phyloP scores from a whole-genome alignment of 2,113 vertebrate genomes.

The Pollachius pollachius region DNA sequence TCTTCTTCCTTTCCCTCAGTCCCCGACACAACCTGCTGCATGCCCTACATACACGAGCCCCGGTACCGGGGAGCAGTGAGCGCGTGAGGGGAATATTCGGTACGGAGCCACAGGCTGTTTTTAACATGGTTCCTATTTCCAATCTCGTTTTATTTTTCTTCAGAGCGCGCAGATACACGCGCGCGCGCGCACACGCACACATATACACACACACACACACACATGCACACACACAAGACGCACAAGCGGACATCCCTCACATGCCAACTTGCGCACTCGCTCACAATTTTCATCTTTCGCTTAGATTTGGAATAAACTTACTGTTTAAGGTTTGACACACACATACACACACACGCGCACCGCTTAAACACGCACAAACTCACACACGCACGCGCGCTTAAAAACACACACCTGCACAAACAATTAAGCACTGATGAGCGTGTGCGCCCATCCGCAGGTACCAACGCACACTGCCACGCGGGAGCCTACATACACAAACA shows the following conservation, averaged over 20 bases:
- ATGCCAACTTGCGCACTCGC: too few species aligned
- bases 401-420: background rate
- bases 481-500: background rate
- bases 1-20: slow-evolving; percentile 39
- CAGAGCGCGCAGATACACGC: background rate
- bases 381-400: background rate
- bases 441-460: background rate
- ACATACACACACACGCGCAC: background rate
- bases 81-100: slow-evolving; percentile 69
- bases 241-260: too few species aligned
- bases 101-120: slow-evolving; percentile 65
- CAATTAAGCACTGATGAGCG: background rate
- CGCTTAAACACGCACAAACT: slow-evolving; percentile 5
- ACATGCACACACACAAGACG: background rate
- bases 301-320: background rate
- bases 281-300: background rate
- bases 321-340: background rate
- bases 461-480: background rate
- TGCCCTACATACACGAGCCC: slow-evolving; percentile 65
- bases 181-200: background rate
- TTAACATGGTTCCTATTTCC: slow-evolving; percentile 13
- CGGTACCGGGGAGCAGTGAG: slow-evolving; percentile 42
- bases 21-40: slow-evolving; percentile 72
- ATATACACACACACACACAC: background rate
- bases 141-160: background rate